Evolutionary conservation across 2,797 vertebrate genomes (phyloP).

Genomic region (Notolabrus celidotus): DNA sequence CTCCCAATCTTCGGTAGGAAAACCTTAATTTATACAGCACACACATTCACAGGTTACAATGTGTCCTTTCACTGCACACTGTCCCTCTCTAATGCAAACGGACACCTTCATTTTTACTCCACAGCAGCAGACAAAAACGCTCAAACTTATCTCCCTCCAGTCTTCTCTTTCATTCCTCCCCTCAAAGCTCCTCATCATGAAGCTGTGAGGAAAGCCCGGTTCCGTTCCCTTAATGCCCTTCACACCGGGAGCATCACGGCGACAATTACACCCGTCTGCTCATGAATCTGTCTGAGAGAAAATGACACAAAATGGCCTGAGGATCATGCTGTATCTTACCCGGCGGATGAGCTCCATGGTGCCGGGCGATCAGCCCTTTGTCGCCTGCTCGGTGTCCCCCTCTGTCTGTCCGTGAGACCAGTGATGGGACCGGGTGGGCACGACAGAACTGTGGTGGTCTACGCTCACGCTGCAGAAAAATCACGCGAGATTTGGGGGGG

Average conservation of each 20-base stretch:
- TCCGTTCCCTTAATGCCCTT: constrained; percentile 24
- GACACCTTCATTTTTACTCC: constrained; percentile 14
- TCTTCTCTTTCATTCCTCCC: neutral
- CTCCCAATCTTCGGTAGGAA: constrained; percentile 15
- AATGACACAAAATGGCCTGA: neutral
- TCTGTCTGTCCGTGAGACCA: constrained; percentile 25
- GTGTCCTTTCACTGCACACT: constrained; percentile 45
- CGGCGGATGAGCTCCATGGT: constrained; percentile 45
- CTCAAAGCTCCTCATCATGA: neutral
- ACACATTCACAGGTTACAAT: constrained; percentile 44
- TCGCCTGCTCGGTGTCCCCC: constrained; percentile 23
- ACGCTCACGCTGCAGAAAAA: neutral
- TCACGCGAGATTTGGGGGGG: constrained; percentile 48
- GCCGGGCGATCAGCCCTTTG: constrained; percentile 22
- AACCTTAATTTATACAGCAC: constrained; percentile 43
- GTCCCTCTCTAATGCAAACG: constrained; percentile 4
- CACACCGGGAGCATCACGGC: constrained; percentile 37
- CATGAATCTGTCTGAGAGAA: neutral
- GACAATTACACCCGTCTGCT: neutral
- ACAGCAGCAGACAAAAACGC: neutral
- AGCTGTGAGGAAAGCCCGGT: constrained; percentile 10
- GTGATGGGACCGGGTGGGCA: constrained; percentile 54
- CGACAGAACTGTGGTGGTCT: constrained; percentile 8
- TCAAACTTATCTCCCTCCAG: neutral
- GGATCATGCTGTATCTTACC: constrained; percentile 33